Base-by-base conservation (phyloP, 2,113 vertebrate species). In the Pyxicephalus adspersus region DNA sequence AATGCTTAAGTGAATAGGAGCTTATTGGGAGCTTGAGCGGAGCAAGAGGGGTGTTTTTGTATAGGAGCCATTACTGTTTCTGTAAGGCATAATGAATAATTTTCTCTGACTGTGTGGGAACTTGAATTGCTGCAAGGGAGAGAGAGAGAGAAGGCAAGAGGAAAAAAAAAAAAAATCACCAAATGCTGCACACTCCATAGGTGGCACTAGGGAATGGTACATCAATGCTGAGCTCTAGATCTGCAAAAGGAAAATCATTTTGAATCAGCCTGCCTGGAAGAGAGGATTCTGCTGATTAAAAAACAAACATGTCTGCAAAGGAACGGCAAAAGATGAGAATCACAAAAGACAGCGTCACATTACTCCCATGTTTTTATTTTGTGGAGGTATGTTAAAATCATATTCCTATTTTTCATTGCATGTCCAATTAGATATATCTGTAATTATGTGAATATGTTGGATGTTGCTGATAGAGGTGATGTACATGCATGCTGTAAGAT, bases 291-390 rank as follows among this genome's bases (percentile, higher is more conserved):
- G 26, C 80, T 54, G 60, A 28, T 26, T 65, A 60, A 74, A 65
- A 76, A 57, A 61, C 55, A 83, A 90, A 87, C 91, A 98, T 98
- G 97, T 95, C 96, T 87, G 92, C 94, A 3, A 93, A 95, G 86
- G 95, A 96, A 85, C 88, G 93, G 86, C 92, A 81, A 3, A 95
- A 94, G 88, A 93, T 89, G 86, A 91, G 87, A 86, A 91, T 90
- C 84, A 94, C 93, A 87, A 98, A 98, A 92, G 97, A 99, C 87
- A 99, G 96, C 83, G 94, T 98, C 86, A 97, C 96, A 73, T 91
- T 98, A 84, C 90, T 99, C 87, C 97, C 97, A 75, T 99, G 97
- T 87, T 99, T 99, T 89, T 99, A 99, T 87, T 99, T 99, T 82
- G 96, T 98, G 4, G 97, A 99, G 97, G 97, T 99, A 87, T 91